A percentile compares a stretch with the other conserved stretches of the same genome.
Evolutionary conservation across 2,888 invertebrate genomes (phyloP).

Genomic region (Isotomurus palustris): DNA sequence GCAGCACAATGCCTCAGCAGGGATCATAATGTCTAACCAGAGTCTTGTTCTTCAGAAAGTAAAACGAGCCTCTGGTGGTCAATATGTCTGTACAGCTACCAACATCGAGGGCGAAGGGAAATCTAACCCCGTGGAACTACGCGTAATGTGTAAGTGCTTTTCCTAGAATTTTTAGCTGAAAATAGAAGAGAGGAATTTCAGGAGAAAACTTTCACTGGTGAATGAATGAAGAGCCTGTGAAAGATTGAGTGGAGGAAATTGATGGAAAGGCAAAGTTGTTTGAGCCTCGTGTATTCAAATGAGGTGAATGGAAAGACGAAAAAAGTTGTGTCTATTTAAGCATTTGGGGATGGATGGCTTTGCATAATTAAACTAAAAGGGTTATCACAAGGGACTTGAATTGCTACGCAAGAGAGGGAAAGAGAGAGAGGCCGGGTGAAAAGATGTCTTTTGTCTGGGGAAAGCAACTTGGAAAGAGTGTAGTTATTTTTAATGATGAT

Average conservation of each 20-base stretch:
- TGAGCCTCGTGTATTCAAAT: too few relatives aligned
- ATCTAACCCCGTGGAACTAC: conserved; percentile 72
- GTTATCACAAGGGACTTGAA: conserved; percentile 12
- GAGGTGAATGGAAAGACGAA: background rate
- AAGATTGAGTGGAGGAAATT: conserved; percentile 1
- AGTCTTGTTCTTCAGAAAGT: conserved; percentile 77
- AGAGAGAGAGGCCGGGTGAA: conserved; percentile 5
- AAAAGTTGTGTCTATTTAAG: background rate
- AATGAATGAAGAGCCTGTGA: conserved; percentile 14
- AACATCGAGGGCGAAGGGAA: conserved; percentile 88
- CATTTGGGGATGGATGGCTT: conserved; percentile 9
- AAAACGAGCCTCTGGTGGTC: conserved; percentile 73
- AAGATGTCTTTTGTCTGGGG: background rate
- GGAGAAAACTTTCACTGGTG: conserved; percentile 6
- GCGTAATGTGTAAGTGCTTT: conserved; percentile 79
- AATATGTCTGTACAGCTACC: conserved; percentile 76
- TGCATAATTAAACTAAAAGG: conserved; percentile 14
- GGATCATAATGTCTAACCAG: conserved; percentile 80
- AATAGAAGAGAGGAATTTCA: background rate
- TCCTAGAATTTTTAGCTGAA: background rate
- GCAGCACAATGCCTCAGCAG: conserved; percentile 77
- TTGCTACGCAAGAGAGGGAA: too few relatives aligned
- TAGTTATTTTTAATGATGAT: background rate
- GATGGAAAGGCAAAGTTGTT: too few relatives aligned
- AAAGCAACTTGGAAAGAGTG: background rate